Conservation (phyloP, 2,113 vertebrate genomes). For the Pachyramphus minor region DNA sequence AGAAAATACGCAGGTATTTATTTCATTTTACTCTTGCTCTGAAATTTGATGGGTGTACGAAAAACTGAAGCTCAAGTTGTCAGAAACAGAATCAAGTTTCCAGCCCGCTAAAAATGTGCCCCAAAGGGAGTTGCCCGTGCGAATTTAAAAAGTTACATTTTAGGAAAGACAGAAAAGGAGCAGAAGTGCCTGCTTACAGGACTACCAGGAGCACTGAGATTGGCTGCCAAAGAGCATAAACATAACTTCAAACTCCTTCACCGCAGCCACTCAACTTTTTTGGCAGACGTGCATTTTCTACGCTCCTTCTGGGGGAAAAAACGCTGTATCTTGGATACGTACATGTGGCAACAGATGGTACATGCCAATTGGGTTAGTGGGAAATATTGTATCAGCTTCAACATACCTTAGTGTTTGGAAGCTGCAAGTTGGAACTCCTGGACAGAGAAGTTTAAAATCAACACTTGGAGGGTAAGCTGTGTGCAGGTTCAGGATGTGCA, state of each 20-base stretch:
- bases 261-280: neutral
- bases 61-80: neutral
- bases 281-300: neutral
- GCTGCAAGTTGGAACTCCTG: neutral
- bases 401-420: neutral
- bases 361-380: neutral
- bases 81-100: neutral
- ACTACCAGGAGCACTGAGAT: neutral
- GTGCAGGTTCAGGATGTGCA: neutral
- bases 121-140: neutral
- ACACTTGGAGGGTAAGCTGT: neutral
- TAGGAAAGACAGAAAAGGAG: neutral
- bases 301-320: neutral
- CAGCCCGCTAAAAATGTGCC: neutral
- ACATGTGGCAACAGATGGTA: neutral
- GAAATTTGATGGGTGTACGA: neutral
- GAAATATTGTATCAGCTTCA: neutral
- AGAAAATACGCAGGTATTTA: neutral
- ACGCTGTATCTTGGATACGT: neutral
- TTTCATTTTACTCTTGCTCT: neutral
- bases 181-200: neutral
- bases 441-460: neutral
- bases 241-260: neutral
- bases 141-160: neutral
- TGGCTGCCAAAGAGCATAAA: slow-evolving; percentile 9